Evolutionary conservation across 2,113 vertebrate genomes (phyloP).

Genomic region (Phalacrocorax pelagicus): DNA sequence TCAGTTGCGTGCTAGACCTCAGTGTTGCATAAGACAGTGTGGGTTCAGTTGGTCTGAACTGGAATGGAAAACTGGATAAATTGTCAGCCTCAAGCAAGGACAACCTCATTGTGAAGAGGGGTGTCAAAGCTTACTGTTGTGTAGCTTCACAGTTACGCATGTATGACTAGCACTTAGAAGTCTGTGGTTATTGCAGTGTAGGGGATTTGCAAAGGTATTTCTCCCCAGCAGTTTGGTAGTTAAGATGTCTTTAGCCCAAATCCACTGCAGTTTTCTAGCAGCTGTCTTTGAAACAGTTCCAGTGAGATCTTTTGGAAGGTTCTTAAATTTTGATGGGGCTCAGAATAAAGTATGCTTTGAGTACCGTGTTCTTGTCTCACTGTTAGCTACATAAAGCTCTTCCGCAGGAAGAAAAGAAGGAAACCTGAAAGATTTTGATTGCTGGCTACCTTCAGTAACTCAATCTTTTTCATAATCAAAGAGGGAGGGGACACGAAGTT

Average conservation of each 20-base stretch:
- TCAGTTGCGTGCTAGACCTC: neutral
- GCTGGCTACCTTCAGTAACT: neutral
- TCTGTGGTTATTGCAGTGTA: neutral
- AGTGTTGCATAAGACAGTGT: neutral
- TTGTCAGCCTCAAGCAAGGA: neutral
- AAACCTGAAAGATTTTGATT: neutral
- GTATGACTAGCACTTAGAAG: neutral
- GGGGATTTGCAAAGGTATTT: neutral
- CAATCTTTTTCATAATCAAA: neutral
- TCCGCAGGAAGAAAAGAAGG: neutral
- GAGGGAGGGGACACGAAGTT: neutral
- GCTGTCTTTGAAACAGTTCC: neutral
- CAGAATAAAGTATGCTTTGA: neutral
- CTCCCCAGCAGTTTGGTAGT: neutral
- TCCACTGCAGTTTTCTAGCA: neutral
- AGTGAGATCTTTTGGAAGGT: neutral
- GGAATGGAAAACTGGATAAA: neutral
- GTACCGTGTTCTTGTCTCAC: neutral
- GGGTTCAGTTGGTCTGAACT: neutral
- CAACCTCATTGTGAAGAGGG: fast-evolving
- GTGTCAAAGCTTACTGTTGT: neutral
- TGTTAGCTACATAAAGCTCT: neutral
- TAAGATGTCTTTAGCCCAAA: neutral
- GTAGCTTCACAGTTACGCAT: neutral
- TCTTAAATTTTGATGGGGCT: neutral